Evolutionary conservation across 2,888 invertebrate genomes (phyloP), one percentile per base, ranked within the genome.

Genomic region (Selenia dentaria): DNA sequence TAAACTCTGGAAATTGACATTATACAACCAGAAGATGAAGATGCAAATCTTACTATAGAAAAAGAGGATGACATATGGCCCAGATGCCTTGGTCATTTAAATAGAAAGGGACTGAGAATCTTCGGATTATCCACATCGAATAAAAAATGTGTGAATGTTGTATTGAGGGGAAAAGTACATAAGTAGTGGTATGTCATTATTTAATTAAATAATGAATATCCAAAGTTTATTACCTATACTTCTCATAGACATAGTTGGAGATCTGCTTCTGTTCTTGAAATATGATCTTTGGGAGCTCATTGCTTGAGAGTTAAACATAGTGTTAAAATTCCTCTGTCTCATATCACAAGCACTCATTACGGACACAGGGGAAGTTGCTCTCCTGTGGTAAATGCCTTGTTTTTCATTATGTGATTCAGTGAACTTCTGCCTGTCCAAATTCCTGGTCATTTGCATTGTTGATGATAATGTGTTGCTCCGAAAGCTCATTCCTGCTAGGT

Each of bases 231-330:
- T 22, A 87, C 87, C 80, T 50, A 74, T 74, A 56, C 79, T 84
- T 44, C 77, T 67, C 42, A 79, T 52, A 13, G 88, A 86, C 56
- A 72, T n/a, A n/a, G n/a, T 66, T n/a, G 85, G 74, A 31, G 87
- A 82, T 9, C 74, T 72, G 63, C 74, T 65, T 66, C 82, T 73
- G 5, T 73, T 74, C 70, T 74, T 75, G 28, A 62, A 63, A 12
- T 73, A 59, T 0, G 81, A 80, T 36, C 69, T 67, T 8, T 72
- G 74, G 3, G 72, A 73, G 41, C 67, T 59, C 56, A 69, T 69
- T 6, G 67, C 67, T 41, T 59, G 52, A 11, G 51, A 58, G 51
- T 72, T 61, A 22, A 57, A 59, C 1, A 68, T 62, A 27, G 62
- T 62, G 24, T 68, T 64, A 35, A 67, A 71, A 43, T 70, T 73